Percentiles rank a stretch among this genome's conserved stretches.
These are phyloP conservation scores for Lerema accius DNA, from an alignment of 1,140 invertebrate genomes.

Conservation along the genomic window DNA sequence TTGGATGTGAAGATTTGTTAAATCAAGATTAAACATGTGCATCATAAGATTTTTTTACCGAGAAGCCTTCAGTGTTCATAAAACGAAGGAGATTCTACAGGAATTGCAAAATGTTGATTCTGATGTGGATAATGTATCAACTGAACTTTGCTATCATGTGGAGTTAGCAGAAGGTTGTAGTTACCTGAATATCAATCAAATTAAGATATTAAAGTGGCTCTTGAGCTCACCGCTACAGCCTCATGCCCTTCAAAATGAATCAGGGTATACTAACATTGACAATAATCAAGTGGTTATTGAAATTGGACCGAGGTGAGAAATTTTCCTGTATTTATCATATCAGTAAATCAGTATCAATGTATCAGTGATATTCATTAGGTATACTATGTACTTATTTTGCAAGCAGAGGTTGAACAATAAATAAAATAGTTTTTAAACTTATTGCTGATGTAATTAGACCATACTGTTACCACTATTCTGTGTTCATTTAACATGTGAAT, in stretches of 20 bases:
- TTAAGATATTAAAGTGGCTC: constrained; percentile 87
- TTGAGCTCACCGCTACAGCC: constrained; percentile 86
- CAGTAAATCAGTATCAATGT: constrained; percentile 61
- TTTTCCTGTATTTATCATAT: too few species aligned
- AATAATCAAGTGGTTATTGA: constrained; percentile 85
- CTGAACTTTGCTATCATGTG: constrained; percentile 92
- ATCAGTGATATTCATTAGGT: too few species aligned
- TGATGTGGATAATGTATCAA: constrained; percentile 82
- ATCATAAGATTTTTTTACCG: constrained; percentile 76
- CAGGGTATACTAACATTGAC: constrained; percentile 66
- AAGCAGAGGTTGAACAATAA: too few species aligned
- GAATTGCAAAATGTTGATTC: constrained; percentile 68
- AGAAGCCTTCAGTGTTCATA: constrained; percentile 75
- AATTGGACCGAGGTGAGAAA: constrained; percentile 92
- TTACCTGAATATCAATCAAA: constrained; percentile 81
- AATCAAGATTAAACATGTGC: constrained; percentile 50
- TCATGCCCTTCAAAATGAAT: constrained; percentile 77
- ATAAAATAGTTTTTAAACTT: too few species aligned
- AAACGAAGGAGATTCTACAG: constrained; percentile 71
- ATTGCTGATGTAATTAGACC: too few species aligned
- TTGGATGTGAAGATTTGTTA: constrained; percentile 14
- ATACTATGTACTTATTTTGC: too few species aligned
- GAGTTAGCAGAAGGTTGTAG: constrained; percentile 83
- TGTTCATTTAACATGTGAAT: too few species aligned
- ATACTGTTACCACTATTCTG: too few species aligned